Evolutionary conservation across 2,797 vertebrate species (phyloP).

Genomic region (Thamnophis elegans): DNA sequence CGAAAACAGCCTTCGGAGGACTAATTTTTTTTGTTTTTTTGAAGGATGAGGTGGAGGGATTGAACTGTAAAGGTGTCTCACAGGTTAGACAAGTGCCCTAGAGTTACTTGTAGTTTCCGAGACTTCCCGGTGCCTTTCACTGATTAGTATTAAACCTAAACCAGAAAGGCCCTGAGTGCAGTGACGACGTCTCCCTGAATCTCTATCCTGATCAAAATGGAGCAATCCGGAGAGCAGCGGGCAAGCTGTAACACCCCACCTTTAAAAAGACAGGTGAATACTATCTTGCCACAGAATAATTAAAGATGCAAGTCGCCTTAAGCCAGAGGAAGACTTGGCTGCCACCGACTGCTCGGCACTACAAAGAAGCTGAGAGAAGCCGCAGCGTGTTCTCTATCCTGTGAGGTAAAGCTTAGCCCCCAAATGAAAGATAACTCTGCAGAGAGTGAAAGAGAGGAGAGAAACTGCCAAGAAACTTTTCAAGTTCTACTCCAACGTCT

Average conservation of each 20-base stretch:
- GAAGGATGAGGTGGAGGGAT: background rate
- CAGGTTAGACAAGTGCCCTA: background rate
- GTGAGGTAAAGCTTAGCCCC: background rate
- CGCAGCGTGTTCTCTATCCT: background rate
- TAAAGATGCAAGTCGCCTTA: background rate
- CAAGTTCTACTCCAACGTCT: background rate
- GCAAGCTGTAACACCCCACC: background rate
- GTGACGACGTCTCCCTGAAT: background rate
- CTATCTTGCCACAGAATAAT: background rate
- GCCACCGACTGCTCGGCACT: fast-evolving
- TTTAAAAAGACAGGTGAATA: background rate
- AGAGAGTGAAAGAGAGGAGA: background rate
- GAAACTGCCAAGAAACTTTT: background rate
- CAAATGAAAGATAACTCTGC: background rate
- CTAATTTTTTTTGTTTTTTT: background rate
- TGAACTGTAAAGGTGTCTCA: background rate
- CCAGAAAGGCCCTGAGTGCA: background rate
- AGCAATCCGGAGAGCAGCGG: fast-evolving
- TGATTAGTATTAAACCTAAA: background rate
- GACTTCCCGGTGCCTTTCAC: constrained; percentile 3
- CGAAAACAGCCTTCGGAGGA: background rate
- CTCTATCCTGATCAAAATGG: background rate
- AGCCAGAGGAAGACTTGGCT: background rate
- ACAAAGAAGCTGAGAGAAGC: background rate
- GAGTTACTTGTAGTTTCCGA: background rate